These are phyloP conservation scores for Megaleporinus macrocephalus DNA, from an alignment of 2,113 vertebrate species.

Conservation along the genomic window DNA sequence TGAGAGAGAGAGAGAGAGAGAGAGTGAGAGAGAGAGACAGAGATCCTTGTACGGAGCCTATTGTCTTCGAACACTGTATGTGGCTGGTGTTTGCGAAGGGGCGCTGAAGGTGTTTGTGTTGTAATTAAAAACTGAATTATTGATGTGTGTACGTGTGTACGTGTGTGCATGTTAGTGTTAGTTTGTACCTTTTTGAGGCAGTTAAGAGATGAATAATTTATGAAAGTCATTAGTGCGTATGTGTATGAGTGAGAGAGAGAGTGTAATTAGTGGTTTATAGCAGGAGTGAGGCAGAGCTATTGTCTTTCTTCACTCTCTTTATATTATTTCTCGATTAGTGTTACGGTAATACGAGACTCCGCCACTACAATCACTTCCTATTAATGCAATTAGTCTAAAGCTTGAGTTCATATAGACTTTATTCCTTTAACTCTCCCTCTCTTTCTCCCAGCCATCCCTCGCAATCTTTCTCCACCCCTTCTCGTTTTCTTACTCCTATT, in stretches of 20 bases:
- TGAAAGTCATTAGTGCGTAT: constrained; percentile 32
- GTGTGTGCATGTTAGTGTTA: constrained; percentile 8
- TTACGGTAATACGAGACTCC: not conserved
- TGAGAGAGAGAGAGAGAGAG: not conserved
- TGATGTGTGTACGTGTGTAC: constrained; percentile 71
- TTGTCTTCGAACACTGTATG: constrained; percentile 43
- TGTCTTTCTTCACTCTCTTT: not conserved
- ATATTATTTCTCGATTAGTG: not conserved
- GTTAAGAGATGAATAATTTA: constrained; percentile 47
- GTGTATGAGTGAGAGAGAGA: constrained; percentile 5
- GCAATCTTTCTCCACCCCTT: not conserved
- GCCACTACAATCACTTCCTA: not conserved
- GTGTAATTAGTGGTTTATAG: constrained; percentile 6
- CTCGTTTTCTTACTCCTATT: too few relatives aligned
- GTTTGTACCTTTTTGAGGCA: constrained; percentile 42
- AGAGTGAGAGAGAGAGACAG: not conserved
- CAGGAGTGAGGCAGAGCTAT: not conserved
- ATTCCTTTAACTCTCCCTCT: not conserved
- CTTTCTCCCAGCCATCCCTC: not conserved
- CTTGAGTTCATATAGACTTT: not conserved
- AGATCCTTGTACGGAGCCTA: not conserved
- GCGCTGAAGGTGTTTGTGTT: constrained; percentile 72
- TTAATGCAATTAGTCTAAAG: not conserved
- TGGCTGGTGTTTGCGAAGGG: constrained; percentile 59
- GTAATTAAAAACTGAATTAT: constrained; percentile 94